These are phyloP conservation scores for Sebastes schlegelii DNA, from an alignment of 2,113 vertebrate genomes.

Conservation along the genomic window DNA sequence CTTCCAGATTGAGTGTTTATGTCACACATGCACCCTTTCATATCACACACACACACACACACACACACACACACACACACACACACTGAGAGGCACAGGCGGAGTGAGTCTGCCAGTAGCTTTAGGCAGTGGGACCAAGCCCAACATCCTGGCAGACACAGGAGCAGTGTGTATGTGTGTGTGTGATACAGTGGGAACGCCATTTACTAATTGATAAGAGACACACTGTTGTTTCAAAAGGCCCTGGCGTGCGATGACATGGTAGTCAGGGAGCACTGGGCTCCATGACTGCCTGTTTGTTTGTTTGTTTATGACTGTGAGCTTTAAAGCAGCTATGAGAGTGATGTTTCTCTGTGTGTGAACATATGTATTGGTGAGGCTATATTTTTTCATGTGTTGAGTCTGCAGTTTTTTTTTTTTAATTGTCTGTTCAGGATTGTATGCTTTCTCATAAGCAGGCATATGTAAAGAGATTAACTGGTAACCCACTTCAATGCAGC, in stretches of 20 bases:
- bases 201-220: conserved; percentile 82
- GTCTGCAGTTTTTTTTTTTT: conserved; percentile 48
- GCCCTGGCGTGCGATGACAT: conserved; percentile 69
- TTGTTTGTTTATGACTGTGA: conserved; percentile 59
- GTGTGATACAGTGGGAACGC: conserved; percentile 60
- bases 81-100: conserved; percentile 36
- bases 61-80: conserved; percentile 12
- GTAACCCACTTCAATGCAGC: conserved; percentile 67
- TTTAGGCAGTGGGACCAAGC: conserved; percentile 77
- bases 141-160: conserved; percentile 74
- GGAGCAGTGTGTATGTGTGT: conserved; percentile 57
- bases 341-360: conserved; percentile 22
- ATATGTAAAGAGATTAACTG: conserved; percentile 81
- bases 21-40: conserved; percentile 74
- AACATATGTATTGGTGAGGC: neutral
- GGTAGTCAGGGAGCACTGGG: conserved; percentile 60
- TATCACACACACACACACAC: conserved; percentile 60
- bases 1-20: conserved; percentile 76
- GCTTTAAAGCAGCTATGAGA: conserved; percentile 53
- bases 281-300: conserved; percentile 59
- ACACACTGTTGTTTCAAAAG: conserved; percentile 74
- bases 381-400: conserved; percentile 57
- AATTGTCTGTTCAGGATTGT: conserved; percentile 52
- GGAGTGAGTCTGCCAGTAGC: conserved; percentile 76
- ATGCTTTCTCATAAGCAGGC: conserved; percentile 68